Evolutionary conservation across 2,797 vertebrate genomes (phyloP), one percentile per base, ranked within the genome.

Genomic region (Darevskia nairensis): DNA sequence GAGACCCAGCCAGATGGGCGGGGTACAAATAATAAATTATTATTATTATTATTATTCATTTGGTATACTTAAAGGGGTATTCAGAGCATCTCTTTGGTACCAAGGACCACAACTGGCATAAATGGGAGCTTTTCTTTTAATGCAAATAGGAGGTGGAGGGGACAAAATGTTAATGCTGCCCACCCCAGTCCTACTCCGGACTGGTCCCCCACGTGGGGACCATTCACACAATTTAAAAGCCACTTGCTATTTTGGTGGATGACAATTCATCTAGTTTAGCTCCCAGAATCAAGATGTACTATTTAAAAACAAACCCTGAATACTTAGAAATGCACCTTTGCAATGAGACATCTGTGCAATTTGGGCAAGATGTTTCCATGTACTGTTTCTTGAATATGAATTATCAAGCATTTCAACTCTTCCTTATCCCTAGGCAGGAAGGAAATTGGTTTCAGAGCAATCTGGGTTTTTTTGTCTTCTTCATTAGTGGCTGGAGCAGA

Each of bases 281-380:
- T 41, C 8, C 17, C 81, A 82, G 41, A 46, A 19, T 39, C 19
- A 32, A 9, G 32, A 19, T 61, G 80, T 3, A 80, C 17, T 0
- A 41, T 8, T 29, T 78, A 85, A 8, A 25, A 74, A 39, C 21
- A 39, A 74, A 64, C 1, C 61, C 6, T 41, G 17, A 90, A 83
- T 35, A 6, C 6, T 0, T 82, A 87, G 13, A 46, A 25, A 66
- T 90, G 92, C 93, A 99, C 99, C 98, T 98, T 98, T 78, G 99
- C 98, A 59, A 95, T 97, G 87, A 99, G 98, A 92, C 98, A 99
- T 76, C 97, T 98, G 81, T 98, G 98, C n/a, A 99, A 96, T 39
- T 98, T 98, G 10, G 99, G 99, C 85, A 99, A 96, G 87, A 99
- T 96, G 91, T 92, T 98, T 89, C 93, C 92, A 1, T 96, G 97